These are phyloP conservation scores for Diplolepis rosae DNA, from an alignment of 2,888 invertebrate genomes.

Conservation along the genomic window DNA sequence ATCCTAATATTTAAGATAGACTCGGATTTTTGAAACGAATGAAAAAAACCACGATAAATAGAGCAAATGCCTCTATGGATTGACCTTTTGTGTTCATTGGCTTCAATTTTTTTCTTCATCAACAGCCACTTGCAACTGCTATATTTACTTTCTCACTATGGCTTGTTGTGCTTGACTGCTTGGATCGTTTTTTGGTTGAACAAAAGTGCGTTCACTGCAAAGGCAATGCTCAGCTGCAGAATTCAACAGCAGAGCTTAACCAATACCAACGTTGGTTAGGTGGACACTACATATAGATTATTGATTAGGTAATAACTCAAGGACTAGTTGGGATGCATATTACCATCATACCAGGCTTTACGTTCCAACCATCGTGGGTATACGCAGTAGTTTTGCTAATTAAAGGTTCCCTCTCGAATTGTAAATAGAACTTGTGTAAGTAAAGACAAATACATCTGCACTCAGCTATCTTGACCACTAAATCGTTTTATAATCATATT, in stretches of 20 bases:
- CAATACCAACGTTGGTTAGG: conserved; percentile 57
- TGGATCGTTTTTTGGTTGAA: conserved; percentile 28
- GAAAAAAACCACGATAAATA: not conserved
- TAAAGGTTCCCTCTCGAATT: conserved; percentile 59
- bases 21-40: not conserved
- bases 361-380: conserved; percentile 59
- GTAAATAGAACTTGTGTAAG: conserved; percentile 26
- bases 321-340: conserved; percentile 73
- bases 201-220: conserved; percentile 53
- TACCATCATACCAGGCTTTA: conserved; percentile 67
- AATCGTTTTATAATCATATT: not conserved
- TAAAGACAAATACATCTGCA: conserved; percentile 2
- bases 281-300: conserved; percentile 72
- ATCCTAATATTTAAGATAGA: not conserved
- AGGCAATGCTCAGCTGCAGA: conserved; percentile 68
- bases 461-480: not conserved
- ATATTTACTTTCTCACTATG: conserved; percentile 2
- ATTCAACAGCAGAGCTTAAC: conserved; percentile 67
- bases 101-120: not conserved
- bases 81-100: not conserved
- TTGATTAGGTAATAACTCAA: conserved; percentile 74
- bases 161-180: conserved; percentile 1
- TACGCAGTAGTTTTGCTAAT: conserved; percentile 70
- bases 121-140: not conserved
- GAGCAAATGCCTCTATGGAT: not conserved